phyloP scores from a whole-genome alignment of 2,888 invertebrate genomes.

The Chaetoderma sp. region DNA sequence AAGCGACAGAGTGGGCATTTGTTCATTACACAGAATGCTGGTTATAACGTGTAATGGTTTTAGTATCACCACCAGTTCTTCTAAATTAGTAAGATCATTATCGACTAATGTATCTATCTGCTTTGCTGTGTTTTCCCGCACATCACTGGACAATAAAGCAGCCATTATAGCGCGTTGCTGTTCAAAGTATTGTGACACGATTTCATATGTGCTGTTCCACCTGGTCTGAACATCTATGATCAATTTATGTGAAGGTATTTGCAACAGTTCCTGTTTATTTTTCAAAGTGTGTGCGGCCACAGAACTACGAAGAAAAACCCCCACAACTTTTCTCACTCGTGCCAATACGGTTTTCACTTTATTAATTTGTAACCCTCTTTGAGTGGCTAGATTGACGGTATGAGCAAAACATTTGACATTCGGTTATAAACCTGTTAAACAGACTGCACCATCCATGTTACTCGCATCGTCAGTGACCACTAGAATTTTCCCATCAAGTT shows the following conservation, averaged over 20 bases:
- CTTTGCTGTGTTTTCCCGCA: slow-evolving; percentile 13
- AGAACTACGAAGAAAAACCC: slow-evolving; percentile 23
- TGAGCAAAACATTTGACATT: slow-evolving; percentile 30
- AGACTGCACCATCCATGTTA: slow-evolving; percentile 23
- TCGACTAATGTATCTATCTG: slow-evolving; percentile 18
- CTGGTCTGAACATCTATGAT: slow-evolving; percentile 25
- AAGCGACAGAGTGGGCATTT: slow-evolving; percentile 16
- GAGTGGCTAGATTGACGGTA: slow-evolving; percentile 24
- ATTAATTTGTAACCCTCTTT: slow-evolving; percentile 10
- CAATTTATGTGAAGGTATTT: slow-evolving; percentile 27
- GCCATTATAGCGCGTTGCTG: slow-evolving; percentile 29
- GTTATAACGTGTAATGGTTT: slow-evolving; percentile 22
- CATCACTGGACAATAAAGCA: slow-evolving; percentile 9
- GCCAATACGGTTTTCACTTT: slow-evolving; percentile 15
- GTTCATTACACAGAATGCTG: slow-evolving; percentile 18
- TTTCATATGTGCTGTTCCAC: slow-evolving; percentile 29
- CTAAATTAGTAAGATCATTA: slow-evolving; percentile 15
- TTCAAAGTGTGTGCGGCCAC: slow-evolving; percentile 13
- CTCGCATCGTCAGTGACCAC: slow-evolving; percentile 28
- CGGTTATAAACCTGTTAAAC: slow-evolving; percentile 16
- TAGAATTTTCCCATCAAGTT: slow-evolving; percentile 8
- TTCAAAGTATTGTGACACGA: slow-evolving; percentile 24
- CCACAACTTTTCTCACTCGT: slow-evolving; percentile 17
- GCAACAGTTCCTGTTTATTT: slow-evolving; percentile 14
- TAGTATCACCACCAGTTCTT: slow-evolving; percentile 17